Evolutionary conservation across 2,797 vertebrate genomes (phyloP), one percentile per base, ranked within the genome.

Genomic region (Esox lucius): DNA sequence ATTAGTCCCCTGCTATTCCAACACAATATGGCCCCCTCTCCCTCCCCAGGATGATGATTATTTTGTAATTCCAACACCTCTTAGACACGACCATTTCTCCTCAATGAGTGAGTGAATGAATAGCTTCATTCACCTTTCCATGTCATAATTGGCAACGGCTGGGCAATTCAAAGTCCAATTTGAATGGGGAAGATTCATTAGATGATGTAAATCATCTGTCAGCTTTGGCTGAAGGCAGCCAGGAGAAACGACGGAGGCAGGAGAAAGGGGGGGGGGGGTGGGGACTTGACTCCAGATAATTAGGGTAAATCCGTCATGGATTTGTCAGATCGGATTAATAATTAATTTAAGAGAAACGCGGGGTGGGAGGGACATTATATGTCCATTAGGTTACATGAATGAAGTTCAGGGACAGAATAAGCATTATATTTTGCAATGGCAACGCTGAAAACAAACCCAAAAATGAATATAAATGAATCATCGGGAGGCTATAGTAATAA

Each of bases 181-280:
- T 81, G 70, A 82, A 78, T 26, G 15, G 69, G 24, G 16, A 61
- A 70, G 73, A 83, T 78, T 70, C 76, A 81, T 87, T 78, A 70
- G 68, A 75, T 67, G 51, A 75, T 73, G 73, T n/a, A 81, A 78
- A 79, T 82, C 72, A 73, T 33, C 66, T 73, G 56, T 81, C 78
- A 76, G 62, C 61, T 74, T 15, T 35, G 66, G 13, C n/a, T n/a
- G n/a, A 59, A 59, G 53, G 53, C 53, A 68, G 16, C 16, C 13
- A 13, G 67, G 67, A 49, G 42, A 69, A 22, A 26, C 1, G 42
- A 1, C 8, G 3, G 31, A 78, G 39, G 61, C 53, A 74, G 64
- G 75, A 67, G 73, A 68, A 35, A 19, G 17, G 33, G 35, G 65
- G 35, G 16, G 17, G 33, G 35, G 65, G 35, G 16, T 9, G n/a